phyloP scores from a whole-genome alignment of 2,888 invertebrate species.

The Polydesmus complanatus region DNA sequence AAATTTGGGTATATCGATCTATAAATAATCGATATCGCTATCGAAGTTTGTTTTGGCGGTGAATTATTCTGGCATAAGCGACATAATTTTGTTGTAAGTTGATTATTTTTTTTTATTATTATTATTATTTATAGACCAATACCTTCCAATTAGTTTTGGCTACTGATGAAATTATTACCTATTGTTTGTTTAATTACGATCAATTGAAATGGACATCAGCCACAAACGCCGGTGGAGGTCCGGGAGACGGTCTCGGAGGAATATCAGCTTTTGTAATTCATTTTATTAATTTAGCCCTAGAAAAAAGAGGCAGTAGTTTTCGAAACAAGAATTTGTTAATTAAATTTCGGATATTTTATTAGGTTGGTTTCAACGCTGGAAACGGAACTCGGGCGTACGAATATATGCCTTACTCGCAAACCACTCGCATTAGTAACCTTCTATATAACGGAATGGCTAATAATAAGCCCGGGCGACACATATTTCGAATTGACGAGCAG shows the following conservation, averaged over 20 bases:
- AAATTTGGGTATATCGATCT: too few relatives aligned
- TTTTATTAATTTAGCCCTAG: neutral
- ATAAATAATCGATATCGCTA: too few relatives aligned
- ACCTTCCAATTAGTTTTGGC: slow-evolving; percentile 89
- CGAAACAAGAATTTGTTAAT: neutral
- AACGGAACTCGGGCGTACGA: slow-evolving; percentile 80
- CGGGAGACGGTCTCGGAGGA: slow-evolving; percentile 72
- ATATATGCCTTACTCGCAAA: slow-evolving; percentile 79
- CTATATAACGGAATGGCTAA: slow-evolving; percentile 75
- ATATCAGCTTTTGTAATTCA: slow-evolving; percentile 69
- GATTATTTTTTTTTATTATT: slow-evolving; percentile 4
- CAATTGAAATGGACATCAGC: slow-evolving; percentile 81
- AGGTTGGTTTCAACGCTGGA: slow-evolving; percentile 94
- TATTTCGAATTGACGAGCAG: slow-evolving; percentile 88
- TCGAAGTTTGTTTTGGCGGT: too few relatives aligned
- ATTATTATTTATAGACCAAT: slow-evolving; percentile 53
- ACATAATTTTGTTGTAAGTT: too few relatives aligned
- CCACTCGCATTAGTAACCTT: slow-evolving; percentile 66
- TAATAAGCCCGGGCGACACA: slow-evolving; percentile 74
- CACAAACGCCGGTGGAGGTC: slow-evolving; percentile 81
- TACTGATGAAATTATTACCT: slow-evolving; percentile 85
- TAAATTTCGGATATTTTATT: too few relatives aligned
- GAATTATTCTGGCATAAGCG: too few relatives aligned
- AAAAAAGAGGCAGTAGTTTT: neutral
- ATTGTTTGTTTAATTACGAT: slow-evolving; percentile 87